Percentiles rank a stretch among this genome's conserved stretches.
phyloP scores from a whole-genome alignment of 1,140 invertebrate genomes.

The Drosophila sechellia region DNA sequence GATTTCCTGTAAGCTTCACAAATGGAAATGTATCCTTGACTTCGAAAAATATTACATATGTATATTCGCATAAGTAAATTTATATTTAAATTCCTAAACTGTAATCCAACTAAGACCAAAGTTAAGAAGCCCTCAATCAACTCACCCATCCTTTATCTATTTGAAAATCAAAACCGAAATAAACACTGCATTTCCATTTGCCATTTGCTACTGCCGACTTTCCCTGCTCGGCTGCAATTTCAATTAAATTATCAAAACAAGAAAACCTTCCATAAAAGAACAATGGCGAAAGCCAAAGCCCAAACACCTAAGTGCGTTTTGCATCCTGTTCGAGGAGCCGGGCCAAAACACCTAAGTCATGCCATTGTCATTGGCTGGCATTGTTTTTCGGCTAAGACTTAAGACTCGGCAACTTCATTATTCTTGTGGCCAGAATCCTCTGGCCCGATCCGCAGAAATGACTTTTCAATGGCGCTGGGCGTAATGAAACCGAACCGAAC shows the following conservation, averaged over 20 bases:
- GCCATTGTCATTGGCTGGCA: conserved; percentile 59
- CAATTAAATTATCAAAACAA: conserved; percentile 82
- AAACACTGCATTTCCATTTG: conserved; percentile 65
- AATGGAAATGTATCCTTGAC: no score
- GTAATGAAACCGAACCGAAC: conserved; percentile 57
- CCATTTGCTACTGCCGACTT: conserved; percentile 31
- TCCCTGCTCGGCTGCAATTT: conserved; percentile 50
- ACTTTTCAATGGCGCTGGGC: conserved; percentile 77
- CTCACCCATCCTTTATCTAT: neutral
- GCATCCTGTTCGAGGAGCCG: conserved; percentile 36
- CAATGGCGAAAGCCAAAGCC: conserved; percentile 41
- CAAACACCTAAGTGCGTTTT: conserved; percentile 68
- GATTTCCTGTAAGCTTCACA: no score
- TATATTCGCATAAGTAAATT: no score
- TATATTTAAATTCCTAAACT: no score
- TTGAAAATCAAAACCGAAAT: conserved; percentile 46
- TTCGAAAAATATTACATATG: no score
- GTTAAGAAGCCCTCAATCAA: neutral
- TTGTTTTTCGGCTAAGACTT: conserved; percentile 70
- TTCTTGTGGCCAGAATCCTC: conserved; percentile 64
- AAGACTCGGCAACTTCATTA: conserved; percentile 79
- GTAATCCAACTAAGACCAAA: no score
- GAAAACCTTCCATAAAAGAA: conserved; percentile 43
- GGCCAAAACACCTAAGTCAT: conserved; percentile 59
- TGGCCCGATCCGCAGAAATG: conserved; percentile 49